Evolutionary conservation across 2,797 vertebrate genomes (phyloP).

Genomic region (Galaxias olidus): DNA sequence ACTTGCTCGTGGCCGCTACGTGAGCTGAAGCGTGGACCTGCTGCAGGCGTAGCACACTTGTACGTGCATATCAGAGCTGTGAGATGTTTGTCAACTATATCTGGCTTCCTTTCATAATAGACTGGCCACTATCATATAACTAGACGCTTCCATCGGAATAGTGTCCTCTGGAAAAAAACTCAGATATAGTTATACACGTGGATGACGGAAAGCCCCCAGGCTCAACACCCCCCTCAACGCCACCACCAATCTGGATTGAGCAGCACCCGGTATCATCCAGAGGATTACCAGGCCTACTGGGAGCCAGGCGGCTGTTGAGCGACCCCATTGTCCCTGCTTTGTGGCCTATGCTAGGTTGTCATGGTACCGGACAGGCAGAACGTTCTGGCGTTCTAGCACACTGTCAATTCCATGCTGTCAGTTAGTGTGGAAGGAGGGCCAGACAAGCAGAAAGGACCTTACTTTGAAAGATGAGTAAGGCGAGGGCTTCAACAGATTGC

Average conservation of each 20-base stretch:
- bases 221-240: background rate
- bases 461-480: no score
- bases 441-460: no score
- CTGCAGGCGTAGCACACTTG: conserved; percentile 26
- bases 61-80: conserved; percentile 13
- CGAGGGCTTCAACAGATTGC: no score
- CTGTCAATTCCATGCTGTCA: background rate
- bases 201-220: conserved; percentile 15
- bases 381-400: conserved; percentile 38
- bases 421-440: background rate
- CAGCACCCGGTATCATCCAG: conserved; percentile 53
- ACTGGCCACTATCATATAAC: no score
- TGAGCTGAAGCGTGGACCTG: conserved; percentile 46
- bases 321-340: conserved; percentile 52
- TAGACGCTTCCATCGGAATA: no score
- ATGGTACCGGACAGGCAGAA: conserved; percentile 45
- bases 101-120: no score
- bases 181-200: no score
- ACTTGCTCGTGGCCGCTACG: conserved; percentile 33
- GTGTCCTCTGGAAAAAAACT: no score
- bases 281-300: conserved; percentile 48
- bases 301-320: conserved; percentile 48
- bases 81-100: background rate
- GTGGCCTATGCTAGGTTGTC: conserved; percentile 50
- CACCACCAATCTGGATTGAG: conserved; percentile 41